phyloP scores from a whole-genome alignment of 1,140 invertebrate species.

The Lepidurus packardi region DNA sequence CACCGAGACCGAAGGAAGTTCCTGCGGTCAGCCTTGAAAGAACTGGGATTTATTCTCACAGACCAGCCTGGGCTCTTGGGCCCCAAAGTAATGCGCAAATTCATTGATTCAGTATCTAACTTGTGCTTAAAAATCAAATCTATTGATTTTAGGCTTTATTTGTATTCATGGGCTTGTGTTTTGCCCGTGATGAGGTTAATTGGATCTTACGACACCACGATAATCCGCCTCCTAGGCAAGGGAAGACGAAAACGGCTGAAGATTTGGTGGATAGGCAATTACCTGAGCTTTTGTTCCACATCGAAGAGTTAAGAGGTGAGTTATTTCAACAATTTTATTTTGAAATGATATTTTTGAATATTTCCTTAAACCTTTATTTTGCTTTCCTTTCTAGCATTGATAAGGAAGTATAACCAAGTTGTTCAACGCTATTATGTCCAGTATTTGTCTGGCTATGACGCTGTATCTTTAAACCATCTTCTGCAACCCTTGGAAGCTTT shows the following conservation, averaged over 20 bases:
- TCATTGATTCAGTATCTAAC: not conserved
- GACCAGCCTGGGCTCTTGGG: slow-evolving; percentile 97
- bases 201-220: slow-evolving; percentile 95
- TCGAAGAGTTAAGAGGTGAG: slow-evolving; percentile 91
- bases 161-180: slow-evolving; percentile 91
- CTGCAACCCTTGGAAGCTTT: slow-evolving; percentile 72
- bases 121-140: slow-evolving; percentile 28
- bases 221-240: slow-evolving; percentile 74
- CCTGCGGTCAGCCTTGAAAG: slow-evolving; percentile 87
- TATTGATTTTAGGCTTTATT: slow-evolving; percentile 64
- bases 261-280: slow-evolving; percentile 89
- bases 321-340: slow-evolving; percentile 97
- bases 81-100: slow-evolving; percentile 61
- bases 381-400: slow-evolving; percentile 56
- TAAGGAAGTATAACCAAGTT: slow-evolving; percentile 92
- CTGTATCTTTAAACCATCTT: slow-evolving; percentile 81
- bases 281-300: slow-evolving; percentile 95
- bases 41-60: slow-evolving; percentile 88
- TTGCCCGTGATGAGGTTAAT: slow-evolving; percentile 91
- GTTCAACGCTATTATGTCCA: slow-evolving; percentile 97
- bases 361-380: slow-evolving; percentile 30
- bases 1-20: slow-evolving; percentile 95
- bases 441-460: slow-evolving; percentile 92
- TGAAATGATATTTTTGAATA: not conserved
- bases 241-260: slow-evolving; percentile 76